These are phyloP conservation scores for Pituophis catenifer DNA, from an alignment of 2,113 vertebrate species.

Conservation along the genomic window DNA sequence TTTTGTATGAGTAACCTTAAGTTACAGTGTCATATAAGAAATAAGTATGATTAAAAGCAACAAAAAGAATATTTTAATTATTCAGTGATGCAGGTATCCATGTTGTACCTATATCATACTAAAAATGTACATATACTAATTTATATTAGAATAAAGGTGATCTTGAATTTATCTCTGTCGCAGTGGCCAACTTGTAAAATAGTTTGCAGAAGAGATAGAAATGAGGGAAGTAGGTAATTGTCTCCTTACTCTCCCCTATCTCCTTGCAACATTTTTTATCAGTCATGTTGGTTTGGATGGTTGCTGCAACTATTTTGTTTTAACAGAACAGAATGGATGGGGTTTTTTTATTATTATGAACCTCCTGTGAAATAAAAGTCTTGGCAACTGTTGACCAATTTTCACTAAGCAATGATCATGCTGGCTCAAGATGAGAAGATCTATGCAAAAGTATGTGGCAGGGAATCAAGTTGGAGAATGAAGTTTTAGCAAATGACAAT, in stretches of 20 bases:
- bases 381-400: background rate
- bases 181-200: background rate
- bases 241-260: background rate
- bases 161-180: background rate
- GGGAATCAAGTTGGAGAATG: background rate
- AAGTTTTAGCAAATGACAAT: background rate
- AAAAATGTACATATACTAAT: background rate
- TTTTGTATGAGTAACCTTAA: background rate
- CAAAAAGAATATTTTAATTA: background rate
- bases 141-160: background rate
- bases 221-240: background rate
- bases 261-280: background rate
- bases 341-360: background rate
- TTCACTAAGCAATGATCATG: background rate
- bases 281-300: background rate
- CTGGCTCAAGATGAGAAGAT: background rate
- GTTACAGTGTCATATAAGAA: background rate
- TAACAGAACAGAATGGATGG: background rate
- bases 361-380: background rate
- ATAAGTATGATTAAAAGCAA: background rate
- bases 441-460: background rate
- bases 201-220: background rate
- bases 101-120: background rate
- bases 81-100: background rate
- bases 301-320: background rate